These are phyloP conservation scores for Nephrotoma flavescens DNA, from an alignment of 2,888 invertebrate species.

Conservation along the genomic window DNA sequence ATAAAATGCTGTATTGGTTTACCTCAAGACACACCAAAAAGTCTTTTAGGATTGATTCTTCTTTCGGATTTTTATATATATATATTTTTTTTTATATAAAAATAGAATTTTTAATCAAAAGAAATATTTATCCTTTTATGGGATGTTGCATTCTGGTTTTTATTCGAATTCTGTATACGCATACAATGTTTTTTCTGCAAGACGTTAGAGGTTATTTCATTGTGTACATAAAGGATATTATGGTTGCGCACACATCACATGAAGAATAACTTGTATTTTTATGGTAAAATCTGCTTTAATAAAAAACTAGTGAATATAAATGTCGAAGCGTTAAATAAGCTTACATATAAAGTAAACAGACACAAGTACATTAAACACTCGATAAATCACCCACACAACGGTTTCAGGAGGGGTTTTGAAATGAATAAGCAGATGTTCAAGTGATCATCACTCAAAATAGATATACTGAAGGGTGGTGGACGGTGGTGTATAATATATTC, in stretches of 20 bases:
- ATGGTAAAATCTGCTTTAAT: not conserved
- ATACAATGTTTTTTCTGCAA: not conserved
- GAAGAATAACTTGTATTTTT: not conserved
- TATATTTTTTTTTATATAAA: not conserved
- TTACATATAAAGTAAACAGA: not conserved
- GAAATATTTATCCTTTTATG: conserved; percentile 3
- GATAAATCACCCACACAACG: not conserved
- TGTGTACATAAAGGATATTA: not conserved
- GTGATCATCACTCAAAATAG: not conserved
- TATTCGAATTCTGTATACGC: not conserved
- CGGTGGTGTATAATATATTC: not conserved
- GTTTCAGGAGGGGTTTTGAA: not conserved
- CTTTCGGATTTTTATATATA: not conserved
- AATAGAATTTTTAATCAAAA: conserved; percentile 3
- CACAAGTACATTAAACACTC: not conserved
- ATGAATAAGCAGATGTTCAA: not conserved
- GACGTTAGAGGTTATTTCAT: not conserved
- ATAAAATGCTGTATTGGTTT: not conserved
- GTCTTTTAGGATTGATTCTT: not conserved
- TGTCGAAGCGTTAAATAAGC: not conserved
- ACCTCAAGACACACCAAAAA: not conserved
- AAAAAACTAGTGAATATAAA: not conserved
- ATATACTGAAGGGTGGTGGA: not conserved
- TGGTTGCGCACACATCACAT: not conserved
- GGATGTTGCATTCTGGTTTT: conserved; percentile 1